These are phyloP conservation scores for Manis javanica DNA, from an alignment of 2,797 vertebrate species.

Conservation along the genomic window DNA sequence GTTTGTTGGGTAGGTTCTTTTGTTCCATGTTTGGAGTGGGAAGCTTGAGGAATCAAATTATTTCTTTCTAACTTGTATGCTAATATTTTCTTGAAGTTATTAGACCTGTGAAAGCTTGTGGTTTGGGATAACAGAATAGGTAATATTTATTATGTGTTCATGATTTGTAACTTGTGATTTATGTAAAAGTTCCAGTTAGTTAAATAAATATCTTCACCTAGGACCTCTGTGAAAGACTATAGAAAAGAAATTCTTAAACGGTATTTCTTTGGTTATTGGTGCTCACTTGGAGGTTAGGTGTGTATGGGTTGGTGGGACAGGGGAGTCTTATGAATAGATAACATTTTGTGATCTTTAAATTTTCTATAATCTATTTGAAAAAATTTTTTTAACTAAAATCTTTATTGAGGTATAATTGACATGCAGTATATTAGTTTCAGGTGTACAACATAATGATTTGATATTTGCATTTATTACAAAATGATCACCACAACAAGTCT, in stretches of 20 bases:
- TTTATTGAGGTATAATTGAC: not conserved
- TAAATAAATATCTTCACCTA: not conserved
- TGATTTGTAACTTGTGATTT: conserved; percentile 10
- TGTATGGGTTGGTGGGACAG: not conserved
- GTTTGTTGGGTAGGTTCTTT: not conserved
- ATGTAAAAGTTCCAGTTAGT: not conserved
- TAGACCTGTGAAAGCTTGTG: not conserved
- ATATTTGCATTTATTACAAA: not conserved
- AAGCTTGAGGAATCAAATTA: not conserved
- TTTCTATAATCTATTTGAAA: not conserved
- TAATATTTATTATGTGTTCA: not conserved
- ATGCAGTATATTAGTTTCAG: not conserved
- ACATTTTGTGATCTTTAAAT: not conserved
- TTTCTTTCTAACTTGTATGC: conserved; percentile 1
- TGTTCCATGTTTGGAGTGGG: not conserved
- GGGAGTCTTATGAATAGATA: not conserved
- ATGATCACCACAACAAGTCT: not conserved
- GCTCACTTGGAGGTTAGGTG: not conserved
- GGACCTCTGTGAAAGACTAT: not conserved
- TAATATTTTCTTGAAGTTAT: not conserved
- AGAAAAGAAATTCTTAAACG: not conserved
- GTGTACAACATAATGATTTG: not conserved
- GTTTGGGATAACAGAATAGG: not conserved
- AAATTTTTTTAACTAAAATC: not conserved
- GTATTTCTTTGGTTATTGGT: not conserved